Evolutionary conservation across 2,113 vertebrate species (phyloP), one percentile per base, ranked within the genome.

Genomic region (Cacatua alba): DNA sequence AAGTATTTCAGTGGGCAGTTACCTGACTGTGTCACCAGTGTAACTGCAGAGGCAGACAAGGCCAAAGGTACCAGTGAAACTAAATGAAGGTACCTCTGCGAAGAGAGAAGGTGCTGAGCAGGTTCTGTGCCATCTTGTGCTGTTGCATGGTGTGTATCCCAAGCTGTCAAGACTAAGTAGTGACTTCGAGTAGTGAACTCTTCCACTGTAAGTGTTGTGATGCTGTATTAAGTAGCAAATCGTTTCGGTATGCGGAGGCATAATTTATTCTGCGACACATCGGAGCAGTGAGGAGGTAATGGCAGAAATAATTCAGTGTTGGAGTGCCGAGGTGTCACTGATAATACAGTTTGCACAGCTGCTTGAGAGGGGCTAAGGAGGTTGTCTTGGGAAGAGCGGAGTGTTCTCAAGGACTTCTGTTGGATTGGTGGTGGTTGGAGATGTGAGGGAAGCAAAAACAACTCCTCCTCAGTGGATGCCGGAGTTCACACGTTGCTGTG

Each of bases 401-500:
- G 33, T 31, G 1, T 29, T 11, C 37, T 41, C 60, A 18, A 49
- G 53, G 52, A 8, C 48, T 68, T 0, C 0, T 3, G 1, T 29
- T 17, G 51, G 13, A 1, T 31, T 13, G 9, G 19, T 44, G 0
- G 0, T 11, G 18, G 9, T n/a, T 13, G 43, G 41, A 31, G 87
- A 8, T 3, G 35, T 5, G 55, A 18, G 69, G 28, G 67, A 5
- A 29, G 33, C 55, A 33, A 17, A 37, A 41, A 8, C 17, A 28
- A 59, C 21, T 64, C 15, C 16, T 67, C 33, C n/a, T 21, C 17
- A 15, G 53, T 20, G 43, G 41, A 75, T 80, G 48, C 59, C 25
- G 29, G 71, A 43, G 10, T 35, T 68, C 13, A 3, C 11, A 1
- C 24, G 3, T 72, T 25, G 68, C 86, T 87, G n/a, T 43, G 55